phyloP scores from a whole-genome alignment of 2,888 invertebrate species.

The Dimorphilus gyrociliatus region DNA sequence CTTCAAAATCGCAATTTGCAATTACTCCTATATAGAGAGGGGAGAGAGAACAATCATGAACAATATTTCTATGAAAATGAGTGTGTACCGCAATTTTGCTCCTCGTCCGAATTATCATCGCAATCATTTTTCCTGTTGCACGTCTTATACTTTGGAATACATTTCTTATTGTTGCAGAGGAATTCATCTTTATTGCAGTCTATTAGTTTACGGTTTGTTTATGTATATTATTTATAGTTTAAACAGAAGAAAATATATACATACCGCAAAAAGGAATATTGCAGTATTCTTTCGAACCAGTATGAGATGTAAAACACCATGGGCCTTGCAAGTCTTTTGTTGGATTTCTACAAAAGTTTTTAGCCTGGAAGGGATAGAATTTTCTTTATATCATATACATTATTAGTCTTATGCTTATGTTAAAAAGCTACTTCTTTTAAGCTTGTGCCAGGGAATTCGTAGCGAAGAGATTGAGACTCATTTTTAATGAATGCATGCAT shows the following conservation, averaged over 20 bases:
- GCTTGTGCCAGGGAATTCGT: background rate
- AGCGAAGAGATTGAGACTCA: background rate
- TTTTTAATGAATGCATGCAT: too few relatives aligned
- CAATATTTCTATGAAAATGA: too few relatives aligned
- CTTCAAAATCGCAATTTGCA: conserved; percentile 1
- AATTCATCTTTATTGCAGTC: background rate
- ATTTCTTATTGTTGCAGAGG: background rate
- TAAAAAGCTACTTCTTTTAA: background rate
- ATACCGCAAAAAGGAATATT: conserved; percentile 2
- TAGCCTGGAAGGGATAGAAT: background rate
- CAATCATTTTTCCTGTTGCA: conserved; percentile 1
- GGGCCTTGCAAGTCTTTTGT: background rate
- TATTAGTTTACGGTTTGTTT: background rate
- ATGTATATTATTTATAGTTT: background rate
- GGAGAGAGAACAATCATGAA: background rate
- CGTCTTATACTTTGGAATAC: conserved; percentile 1
- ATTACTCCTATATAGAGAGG: background rate
- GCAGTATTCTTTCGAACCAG: background rate
- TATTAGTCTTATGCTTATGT: background rate
- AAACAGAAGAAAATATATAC: conserved; percentile 1
- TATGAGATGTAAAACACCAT: conserved; percentile 1
- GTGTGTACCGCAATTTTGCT: background rate
- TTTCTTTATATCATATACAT: conserved; percentile 1
- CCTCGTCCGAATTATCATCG: conserved; percentile 1
- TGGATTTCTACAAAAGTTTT: background rate